Percentiles rank a stretch among this genome's conserved stretches.
These are phyloP conservation scores for Oligia fasciuncula DNA, from an alignment of 2,888 invertebrate genomes.

Conservation along the genomic window DNA sequence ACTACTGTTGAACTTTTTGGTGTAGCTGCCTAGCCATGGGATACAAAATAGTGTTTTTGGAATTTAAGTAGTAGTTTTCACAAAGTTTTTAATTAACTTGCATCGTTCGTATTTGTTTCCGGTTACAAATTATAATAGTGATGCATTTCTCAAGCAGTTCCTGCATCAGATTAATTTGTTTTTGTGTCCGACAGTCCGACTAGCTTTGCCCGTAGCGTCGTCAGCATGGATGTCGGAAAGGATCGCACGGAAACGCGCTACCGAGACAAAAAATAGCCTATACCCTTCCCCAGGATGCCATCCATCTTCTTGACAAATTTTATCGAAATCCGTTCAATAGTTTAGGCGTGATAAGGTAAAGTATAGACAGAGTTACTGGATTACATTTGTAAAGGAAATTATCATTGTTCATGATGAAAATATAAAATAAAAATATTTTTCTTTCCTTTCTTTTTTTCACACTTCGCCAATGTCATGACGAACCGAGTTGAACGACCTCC, in stretches of 20 bases:
- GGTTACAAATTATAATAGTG: background rate
- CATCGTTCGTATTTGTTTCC: background rate
- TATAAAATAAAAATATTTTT: slow-evolving; percentile 1
- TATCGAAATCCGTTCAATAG: background rate
- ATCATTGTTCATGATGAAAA: background rate
- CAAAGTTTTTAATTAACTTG: background rate
- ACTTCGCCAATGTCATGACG: slow-evolving; percentile 12
- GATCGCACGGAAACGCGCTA: too few relatives aligned
- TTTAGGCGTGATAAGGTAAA: background rate
- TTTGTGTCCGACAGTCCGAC: background rate
- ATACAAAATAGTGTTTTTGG: background rate
- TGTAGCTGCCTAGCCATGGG: background rate
- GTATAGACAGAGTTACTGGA: background rate
- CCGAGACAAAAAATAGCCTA: too few relatives aligned
- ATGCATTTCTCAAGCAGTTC: background rate
- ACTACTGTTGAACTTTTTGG: background rate
- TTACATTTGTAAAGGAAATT: background rate
- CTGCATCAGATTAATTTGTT: background rate
- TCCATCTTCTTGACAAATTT: too few relatives aligned
- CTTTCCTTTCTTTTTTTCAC: background rate
- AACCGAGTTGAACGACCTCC: slow-evolving; percentile 45
- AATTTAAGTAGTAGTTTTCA: background rate
- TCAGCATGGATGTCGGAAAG: too few relatives aligned
- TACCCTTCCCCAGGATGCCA: too few relatives aligned
- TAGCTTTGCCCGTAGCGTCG: too few relatives aligned